Base-by-base conservation (phyloP, 2,113 vertebrate genomes). In the Scolopax mira region DNA sequence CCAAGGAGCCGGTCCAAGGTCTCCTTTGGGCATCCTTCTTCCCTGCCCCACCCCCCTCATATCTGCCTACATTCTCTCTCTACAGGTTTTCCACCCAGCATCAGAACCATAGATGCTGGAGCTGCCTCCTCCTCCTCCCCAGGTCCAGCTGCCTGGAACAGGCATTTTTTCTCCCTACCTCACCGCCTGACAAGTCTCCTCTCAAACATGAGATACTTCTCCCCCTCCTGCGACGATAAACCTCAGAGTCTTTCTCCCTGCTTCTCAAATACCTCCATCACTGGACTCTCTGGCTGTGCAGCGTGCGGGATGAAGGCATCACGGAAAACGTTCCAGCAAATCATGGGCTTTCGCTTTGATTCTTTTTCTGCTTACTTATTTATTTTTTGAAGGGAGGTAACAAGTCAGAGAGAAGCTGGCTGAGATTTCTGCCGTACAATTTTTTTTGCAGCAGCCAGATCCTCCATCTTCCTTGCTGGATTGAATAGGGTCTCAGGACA, bases 381-480 rank as follows among this genome's bases (percentile, higher is more conserved):
- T 95, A 51, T 96, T 94, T 91, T 73, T 18, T 49, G 60, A 89
- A 91, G 77, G 93, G 92, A 95, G 93, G 88, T 89, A 93, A 90
- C 88, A 90, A 91, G 88, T 80, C 85, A 64, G 90, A 62, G 88
- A 74, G 89, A 78, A 92, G 88, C 89, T 83, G 69, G 83, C 85
- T 85, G 93, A 94, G 91, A 94, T 96, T 94, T 91, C 86, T 93
- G 90, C 84, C 9, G n/a, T 79, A 51, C 89, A 62, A 69, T 85
- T 94, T 94, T 96, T 85, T 95, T 82, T 85, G 58, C 79, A 95
- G 94, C 96, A 89, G 92, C 84, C 89, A 80, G 88, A 96, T 96
- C 94, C 95, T 97, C 97, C 97, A 97, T 97, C 90, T 94, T 97
- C 94, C 93, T 94, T 94, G 88, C 81, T 93, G 96, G 88, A 95